These are phyloP conservation scores for Mythimna albipuncta DNA, from an alignment of 2,888 invertebrate genomes.

Conservation along the genomic window DNA sequence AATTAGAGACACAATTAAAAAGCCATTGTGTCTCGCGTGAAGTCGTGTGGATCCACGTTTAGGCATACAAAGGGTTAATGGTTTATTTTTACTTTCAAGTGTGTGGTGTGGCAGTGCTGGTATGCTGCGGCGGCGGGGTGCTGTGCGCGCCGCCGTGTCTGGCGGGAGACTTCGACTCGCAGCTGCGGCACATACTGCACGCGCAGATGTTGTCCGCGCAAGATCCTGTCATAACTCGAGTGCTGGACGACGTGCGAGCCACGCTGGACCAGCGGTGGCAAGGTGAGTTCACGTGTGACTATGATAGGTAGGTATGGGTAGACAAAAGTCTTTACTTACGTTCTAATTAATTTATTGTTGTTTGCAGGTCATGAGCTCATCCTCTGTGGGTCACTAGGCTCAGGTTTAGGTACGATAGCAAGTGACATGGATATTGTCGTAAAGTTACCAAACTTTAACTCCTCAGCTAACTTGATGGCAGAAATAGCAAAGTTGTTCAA, in stretches of 20 bases:
- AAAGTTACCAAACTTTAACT: slow-evolving; percentile 32
- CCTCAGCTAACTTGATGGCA: not conserved
- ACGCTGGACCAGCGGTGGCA: slow-evolving; percentile 28
- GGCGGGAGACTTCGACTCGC: not conserved
- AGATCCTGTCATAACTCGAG: not conserved
- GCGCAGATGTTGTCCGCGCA: not conserved
- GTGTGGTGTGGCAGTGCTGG: slow-evolving; percentile 3
- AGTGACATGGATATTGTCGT: slow-evolving; percentile 65
- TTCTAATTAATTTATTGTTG: not conserved
- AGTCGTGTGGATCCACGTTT: too few relatives aligned
- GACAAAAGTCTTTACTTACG: not conserved
- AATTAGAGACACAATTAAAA: too few relatives aligned
- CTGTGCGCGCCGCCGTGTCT: slow-evolving; percentile 7
- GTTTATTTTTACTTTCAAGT: not conserved
- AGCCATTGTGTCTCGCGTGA: too few relatives aligned
- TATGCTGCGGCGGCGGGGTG: not conserved
- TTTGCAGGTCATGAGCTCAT: slow-evolving; percentile 52
- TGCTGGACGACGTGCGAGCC: slow-evolving; percentile 4
- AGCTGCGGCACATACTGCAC: not conserved
- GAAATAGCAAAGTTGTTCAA: slow-evolving; percentile 26
- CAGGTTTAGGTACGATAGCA: slow-evolving; percentile 53
- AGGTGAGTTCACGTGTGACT: slow-evolving; percentile 8
- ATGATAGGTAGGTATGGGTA: too few relatives aligned
- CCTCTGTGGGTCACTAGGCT: slow-evolving; percentile 57
- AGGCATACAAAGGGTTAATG: too few relatives aligned